Evolutionary conservation across 2,797 vertebrate species (phyloP).

Genomic region (Sebastes melanostomus): DNA sequence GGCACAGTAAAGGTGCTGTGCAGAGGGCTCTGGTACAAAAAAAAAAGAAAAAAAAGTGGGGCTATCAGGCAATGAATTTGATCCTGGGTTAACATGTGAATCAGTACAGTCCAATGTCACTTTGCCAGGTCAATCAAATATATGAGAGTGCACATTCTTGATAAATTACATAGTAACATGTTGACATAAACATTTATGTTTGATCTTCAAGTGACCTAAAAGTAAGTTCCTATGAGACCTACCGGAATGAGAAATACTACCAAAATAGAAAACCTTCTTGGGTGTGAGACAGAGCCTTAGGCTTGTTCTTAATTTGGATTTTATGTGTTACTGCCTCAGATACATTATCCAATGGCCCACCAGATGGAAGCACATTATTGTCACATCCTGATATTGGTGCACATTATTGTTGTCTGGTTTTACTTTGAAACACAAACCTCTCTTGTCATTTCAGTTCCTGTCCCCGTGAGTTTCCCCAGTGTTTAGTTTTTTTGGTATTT

Average conservation of each 20-base stretch:
- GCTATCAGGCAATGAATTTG: neutral
- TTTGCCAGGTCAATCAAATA: neutral
- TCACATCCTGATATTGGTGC: neutral
- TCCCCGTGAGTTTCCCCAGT: too few species aligned
- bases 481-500: too few species aligned
- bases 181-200: neutral
- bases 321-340: slow-evolving; percentile 15
- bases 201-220: neutral
- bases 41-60: neutral
- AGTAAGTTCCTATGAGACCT: neutral
- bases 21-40: too few species aligned
- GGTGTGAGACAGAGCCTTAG: slow-evolving; percentile 13
- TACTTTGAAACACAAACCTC: too few species aligned
- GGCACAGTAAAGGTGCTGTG: neutral
- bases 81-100: neutral
- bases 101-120: neutral
- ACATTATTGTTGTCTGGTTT: too few species aligned
- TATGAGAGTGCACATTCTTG: neutral
- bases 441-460: too few species aligned
- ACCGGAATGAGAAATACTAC: neutral
- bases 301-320: slow-evolving; percentile 27
- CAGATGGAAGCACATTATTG: neutral
- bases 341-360: neutral
- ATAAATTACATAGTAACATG: neutral
- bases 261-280: slow-evolving; percentile 8